Conservation (phyloP, 2,113 vertebrate species). For the Argyrosomus japonicus region DNA sequence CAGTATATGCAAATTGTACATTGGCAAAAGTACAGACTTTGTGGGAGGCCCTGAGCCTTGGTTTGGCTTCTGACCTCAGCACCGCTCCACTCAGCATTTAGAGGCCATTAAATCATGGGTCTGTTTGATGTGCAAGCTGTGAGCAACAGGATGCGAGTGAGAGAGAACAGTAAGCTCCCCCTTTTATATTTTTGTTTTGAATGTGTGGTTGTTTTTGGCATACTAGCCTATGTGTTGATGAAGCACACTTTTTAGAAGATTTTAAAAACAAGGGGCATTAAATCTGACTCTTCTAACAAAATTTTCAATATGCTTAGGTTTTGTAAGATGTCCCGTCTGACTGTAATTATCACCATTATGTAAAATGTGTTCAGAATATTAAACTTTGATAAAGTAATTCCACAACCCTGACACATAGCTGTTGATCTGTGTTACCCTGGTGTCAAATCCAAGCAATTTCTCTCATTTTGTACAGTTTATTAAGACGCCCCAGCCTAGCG, state of each 20-base stretch:
- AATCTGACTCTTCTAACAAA: slow-evolving; percentile 12
- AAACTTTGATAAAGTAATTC: background rate
- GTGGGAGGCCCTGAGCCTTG: slow-evolving; percentile 63
- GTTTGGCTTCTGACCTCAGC: slow-evolving; percentile 70
- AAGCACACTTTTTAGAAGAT: slow-evolving; percentile 8
- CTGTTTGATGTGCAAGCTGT: slow-evolving; percentile 79
- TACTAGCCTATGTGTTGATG: background rate
- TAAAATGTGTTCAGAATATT: background rate
- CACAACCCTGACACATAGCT: background rate
- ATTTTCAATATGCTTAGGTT: background rate
- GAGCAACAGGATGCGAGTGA: slow-evolving; percentile 61
- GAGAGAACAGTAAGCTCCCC: slow-evolving; percentile 49
- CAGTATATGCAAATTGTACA: slow-evolving; percentile 9
- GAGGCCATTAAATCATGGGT: slow-evolving; percentile 65
- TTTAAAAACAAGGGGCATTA: slow-evolving; percentile 2
- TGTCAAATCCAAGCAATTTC: background rate
- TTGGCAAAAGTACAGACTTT: slow-evolving; percentile 43
- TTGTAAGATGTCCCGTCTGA: background rate
- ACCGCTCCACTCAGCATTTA: slow-evolving; percentile 62
- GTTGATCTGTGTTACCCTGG: background rate
- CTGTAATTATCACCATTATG: background rate
- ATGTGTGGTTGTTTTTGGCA: slow-evolving; percentile 47
- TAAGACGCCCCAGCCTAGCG: background rate
- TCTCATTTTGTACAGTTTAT: background rate
- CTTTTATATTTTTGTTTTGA: slow-evolving; percentile 67